phyloP scores from a whole-genome alignment of 2,113 vertebrate genomes.

The Pseudopodoces humilis region DNA sequence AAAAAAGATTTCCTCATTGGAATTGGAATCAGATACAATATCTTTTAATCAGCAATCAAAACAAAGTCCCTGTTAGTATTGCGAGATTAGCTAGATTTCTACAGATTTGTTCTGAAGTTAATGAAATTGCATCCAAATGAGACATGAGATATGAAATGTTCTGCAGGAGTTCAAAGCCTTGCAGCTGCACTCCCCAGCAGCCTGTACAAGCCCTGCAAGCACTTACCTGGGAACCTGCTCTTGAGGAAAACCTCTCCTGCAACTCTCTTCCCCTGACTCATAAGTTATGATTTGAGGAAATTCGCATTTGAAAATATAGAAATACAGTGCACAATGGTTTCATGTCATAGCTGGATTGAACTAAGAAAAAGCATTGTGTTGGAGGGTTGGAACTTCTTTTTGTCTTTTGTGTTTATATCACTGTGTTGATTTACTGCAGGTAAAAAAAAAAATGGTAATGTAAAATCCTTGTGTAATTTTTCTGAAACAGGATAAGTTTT shows the following conservation, averaged over 20 bases:
- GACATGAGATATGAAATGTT: neutral
- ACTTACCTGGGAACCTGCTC: neutral
- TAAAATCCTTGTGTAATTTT: slow-evolving; percentile 2
- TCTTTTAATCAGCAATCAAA: neutral
- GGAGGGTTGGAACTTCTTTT: neutral
- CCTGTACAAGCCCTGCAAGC: neutral
- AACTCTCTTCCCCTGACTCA: neutral
- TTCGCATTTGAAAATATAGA: neutral
- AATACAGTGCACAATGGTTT: neutral
- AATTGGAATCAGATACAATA: neutral
- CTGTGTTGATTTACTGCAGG: slow-evolving; percentile 8
- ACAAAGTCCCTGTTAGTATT: neutral
- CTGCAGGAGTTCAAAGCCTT: neutral
- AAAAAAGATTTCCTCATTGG: neutral
- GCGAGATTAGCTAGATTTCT: neutral
- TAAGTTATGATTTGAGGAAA: neutral
- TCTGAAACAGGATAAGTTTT: slow-evolving; percentile 35
- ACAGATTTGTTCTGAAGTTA: neutral
- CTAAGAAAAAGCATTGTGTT: neutral
- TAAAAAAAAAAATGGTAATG: neutral
- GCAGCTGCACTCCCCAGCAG: neutral
- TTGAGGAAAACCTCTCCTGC: neutral
- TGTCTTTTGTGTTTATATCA: slow-evolving; percentile 7
- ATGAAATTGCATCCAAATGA: neutral
- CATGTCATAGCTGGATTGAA: neutral